phyloP scores from a whole-genome alignment of 2,888 invertebrate species.

The Dysmachus trigonus region DNA sequence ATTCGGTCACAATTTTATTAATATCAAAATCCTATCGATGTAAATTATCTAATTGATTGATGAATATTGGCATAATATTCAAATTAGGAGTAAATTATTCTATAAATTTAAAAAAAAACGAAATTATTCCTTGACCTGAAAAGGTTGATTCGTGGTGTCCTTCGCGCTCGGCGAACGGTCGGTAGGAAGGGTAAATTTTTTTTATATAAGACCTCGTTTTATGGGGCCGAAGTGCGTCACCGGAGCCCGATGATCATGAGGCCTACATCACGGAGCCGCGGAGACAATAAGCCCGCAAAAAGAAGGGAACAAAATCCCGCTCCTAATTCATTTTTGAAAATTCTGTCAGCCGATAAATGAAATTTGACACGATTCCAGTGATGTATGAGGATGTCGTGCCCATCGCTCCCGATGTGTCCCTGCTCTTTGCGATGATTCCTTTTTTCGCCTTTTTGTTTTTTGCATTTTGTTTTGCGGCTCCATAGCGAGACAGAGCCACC shows the following conservation, averaged over 20 bases:
- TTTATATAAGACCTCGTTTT: no score
- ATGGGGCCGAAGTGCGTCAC: background rate
- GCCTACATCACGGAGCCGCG: background rate
- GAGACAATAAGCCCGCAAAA: background rate
- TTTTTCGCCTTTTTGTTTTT: background rate
- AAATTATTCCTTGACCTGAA: background rate
- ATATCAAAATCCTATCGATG: no score
- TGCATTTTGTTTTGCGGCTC: background rate
- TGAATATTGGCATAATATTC: no score
- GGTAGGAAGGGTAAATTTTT: no score
- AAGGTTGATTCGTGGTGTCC: background rate
- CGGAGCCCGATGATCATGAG: background rate
- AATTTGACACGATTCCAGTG: slow-evolving; percentile 49
- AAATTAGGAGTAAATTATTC: no score
- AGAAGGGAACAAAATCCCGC: background rate
- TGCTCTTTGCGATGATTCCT: background rate
- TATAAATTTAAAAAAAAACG: no score
- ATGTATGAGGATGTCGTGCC: slow-evolving; percentile 47
- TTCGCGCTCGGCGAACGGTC: no score
- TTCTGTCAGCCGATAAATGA: slow-evolving; percentile 46
- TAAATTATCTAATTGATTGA: no score
- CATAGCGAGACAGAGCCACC: background rate
- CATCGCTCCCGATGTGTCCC: slow-evolving; percentile 42
- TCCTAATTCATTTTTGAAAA: slow-evolving; percentile 35
- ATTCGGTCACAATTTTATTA: no score